A percentile compares a stretch with the other conserved stretches of the same genome.
These are phyloP conservation scores for Eurystomus glaucurus DNA, from an alignment of 2,797 vertebrate species.

Conservation along the genomic window DNA sequence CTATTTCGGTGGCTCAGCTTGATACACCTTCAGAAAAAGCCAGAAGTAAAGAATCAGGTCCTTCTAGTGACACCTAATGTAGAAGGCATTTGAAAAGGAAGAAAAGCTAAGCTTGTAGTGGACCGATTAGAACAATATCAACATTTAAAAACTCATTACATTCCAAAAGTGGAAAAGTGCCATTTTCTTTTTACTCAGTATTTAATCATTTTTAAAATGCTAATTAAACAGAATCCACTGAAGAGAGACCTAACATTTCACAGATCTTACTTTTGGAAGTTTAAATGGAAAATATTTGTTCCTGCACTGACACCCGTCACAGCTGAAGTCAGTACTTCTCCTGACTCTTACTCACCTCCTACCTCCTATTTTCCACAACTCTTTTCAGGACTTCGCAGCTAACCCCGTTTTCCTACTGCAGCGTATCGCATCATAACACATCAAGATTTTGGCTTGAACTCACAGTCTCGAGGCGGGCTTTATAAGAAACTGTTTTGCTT, in stretches of 20 bases:
- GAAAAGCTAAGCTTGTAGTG: not conserved
- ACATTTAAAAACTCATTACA: not conserved
- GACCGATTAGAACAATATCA: not conserved
- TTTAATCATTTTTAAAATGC: not conserved
- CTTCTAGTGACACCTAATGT: not conserved
- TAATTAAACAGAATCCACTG: not conserved
- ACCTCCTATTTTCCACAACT: not conserved
- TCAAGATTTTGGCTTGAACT: not conserved
- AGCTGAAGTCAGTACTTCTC: not conserved
- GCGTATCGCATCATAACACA: not conserved
- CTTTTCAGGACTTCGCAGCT: not conserved
- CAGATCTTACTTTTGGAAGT: not conserved
- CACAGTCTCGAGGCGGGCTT: not conserved
- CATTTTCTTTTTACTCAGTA: not conserved
- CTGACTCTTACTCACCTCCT: not conserved
- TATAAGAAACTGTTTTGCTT: not conserved
- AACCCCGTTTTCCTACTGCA: not conserved
- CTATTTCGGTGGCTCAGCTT: not conserved
- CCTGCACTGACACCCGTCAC: not conserved
- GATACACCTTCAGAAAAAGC: not conserved
- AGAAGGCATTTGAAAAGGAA: not conserved
- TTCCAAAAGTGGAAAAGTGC: accelerated
- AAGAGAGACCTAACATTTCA: not conserved
- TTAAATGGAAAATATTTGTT: not conserved
- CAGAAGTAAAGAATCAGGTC: not conserved